A percentile compares a stretch with the other conserved stretches of the same genome.
phyloP scores from a whole-genome alignment of 2,113 vertebrate genomes.

The Etheostoma cragini region DNA sequence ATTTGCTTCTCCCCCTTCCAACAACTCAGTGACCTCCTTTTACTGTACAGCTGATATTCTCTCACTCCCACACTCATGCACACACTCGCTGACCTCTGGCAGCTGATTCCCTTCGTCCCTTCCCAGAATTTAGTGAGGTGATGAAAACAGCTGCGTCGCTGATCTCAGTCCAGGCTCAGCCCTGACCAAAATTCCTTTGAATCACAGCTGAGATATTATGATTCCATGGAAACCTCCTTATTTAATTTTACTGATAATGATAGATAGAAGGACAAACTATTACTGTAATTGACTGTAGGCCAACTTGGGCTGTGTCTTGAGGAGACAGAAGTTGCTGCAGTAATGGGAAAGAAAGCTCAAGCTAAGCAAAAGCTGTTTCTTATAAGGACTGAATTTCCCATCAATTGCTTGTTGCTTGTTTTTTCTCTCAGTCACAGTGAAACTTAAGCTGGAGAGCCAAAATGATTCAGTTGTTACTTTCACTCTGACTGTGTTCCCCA shows the following conservation, averaged over 20 bases:
- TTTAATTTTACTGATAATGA: conserved; percentile 1
- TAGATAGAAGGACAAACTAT: neutral
- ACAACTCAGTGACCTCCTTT: conserved; percentile 61
- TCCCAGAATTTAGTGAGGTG: conserved; percentile 56
- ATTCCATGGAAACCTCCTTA: conserved; percentile 44
- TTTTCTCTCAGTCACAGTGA: conserved; percentile 45
- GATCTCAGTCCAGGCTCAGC: conserved; percentile 45
- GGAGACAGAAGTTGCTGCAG: neutral
- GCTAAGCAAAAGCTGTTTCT: conserved; percentile 1
- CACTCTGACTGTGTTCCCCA: conserved; percentile 27
- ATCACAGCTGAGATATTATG: conserved; percentile 23
- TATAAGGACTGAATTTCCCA: conserved; percentile 32
- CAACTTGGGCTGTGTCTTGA: neutral
- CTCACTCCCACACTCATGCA: conserved; percentile 6
- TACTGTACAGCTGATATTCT: conserved; percentile 62
- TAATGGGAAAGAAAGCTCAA: neutral
- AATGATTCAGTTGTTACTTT: conserved; percentile 53
- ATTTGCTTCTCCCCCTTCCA: conserved; percentile 31
- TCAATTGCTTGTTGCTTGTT: conserved; percentile 8
- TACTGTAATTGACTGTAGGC: neutral
- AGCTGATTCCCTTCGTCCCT: conserved; percentile 48
- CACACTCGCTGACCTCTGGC: conserved; percentile 66
- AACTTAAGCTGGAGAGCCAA: conserved; percentile 15
- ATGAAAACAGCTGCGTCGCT: conserved; percentile 66
- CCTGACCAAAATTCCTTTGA: conserved; percentile 41